Evolutionary conservation across 1,140 invertebrate species (phyloP).

Genomic region (Prorops nasuta): DNA sequence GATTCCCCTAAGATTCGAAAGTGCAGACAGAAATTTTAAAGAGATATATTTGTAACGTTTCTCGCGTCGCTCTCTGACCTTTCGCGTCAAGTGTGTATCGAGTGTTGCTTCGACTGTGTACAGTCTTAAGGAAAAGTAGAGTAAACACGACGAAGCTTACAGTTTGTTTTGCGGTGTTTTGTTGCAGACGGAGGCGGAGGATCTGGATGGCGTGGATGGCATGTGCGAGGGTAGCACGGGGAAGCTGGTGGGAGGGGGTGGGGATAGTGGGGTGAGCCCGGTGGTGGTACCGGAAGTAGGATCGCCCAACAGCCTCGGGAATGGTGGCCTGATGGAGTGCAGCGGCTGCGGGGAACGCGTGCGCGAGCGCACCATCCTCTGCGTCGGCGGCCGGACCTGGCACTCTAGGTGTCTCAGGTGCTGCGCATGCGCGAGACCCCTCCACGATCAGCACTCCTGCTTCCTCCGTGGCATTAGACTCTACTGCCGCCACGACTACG

Average conservation of each 20-base stretch:
- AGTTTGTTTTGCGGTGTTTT: slow-evolving; percentile 3
- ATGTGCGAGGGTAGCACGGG: slow-evolving; percentile 30
- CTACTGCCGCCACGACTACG: slow-evolving; percentile 54
- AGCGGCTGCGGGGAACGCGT: slow-evolving; percentile 52
- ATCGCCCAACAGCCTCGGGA: no score
- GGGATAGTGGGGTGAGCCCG: not conserved
- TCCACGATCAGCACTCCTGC: slow-evolving; percentile 54
- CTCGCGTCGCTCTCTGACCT: no score
- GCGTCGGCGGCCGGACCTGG: slow-evolving; percentile 53
- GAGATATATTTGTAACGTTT: no score
- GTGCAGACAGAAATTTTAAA: no score
- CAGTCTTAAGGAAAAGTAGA: not conserved
- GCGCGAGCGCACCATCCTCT: slow-evolving; percentile 51
- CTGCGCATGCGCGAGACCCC: slow-evolving; percentile 47
- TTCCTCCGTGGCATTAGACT: slow-evolving; percentile 50
- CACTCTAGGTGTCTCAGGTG: slow-evolving; percentile 54
- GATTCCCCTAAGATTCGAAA: no score
- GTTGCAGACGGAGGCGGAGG: slow-evolving; percentile 45
- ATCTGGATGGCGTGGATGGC: slow-evolving; percentile 36
- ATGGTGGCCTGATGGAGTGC: slow-evolving; percentile 51
- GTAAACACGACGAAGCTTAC: not conserved
- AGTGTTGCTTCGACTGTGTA: no score
- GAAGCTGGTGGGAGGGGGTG: slow-evolving; percentile 13
- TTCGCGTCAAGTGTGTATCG: no score
- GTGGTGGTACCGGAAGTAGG: slow-evolving; percentile 27